Base-by-base conservation (phyloP, 1,140 invertebrate genomes). In the Pseudomyrmex cubaensis region DNA sequence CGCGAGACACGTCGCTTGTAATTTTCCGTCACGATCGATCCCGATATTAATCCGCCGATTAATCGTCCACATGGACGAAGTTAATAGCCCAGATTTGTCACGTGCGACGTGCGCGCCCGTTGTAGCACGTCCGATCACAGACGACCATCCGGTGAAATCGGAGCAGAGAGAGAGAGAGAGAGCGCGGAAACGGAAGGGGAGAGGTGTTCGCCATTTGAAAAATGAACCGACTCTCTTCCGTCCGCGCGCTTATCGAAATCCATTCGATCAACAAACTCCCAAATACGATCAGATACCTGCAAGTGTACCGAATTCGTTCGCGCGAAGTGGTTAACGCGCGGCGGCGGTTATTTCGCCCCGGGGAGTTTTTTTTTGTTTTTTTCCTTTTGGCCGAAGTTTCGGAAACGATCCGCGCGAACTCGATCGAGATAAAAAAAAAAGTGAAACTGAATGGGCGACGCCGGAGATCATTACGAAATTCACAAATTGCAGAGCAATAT, bases 71-170 rank as follows among this genome's bases (percentile, higher is more conserved):
- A 76, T 22, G 46, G 50, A 66, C 62, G 74, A 76, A 66, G 74
- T 66, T 76, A 76, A 76, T 76, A 52, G 74, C 74, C 35, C 61
- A 54, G 61, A 76, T 76, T 76, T 76, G 62, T 76, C 74, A 76
- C 74, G 46, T 76, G 50, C 25, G 44, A 75, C 74, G 25, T 66
- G 22, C 48, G n/a, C 61, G n/a, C 61, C 50, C 73, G 61, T n/a
- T 35, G 46, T 66, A 17, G 44, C 46, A 10, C 62, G 48, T 20
- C 35, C 35, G 35, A 35, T 35, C 35, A 1, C 35, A 1, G 5
- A 35, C 35, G 35, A 35, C 35, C 61, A 64, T 54, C 63, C 76
- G 76, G 64, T 15, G 44, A 69, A 78, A 69, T 78, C 75, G 48
- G 22, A 66, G 22, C 74, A 44, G 20, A 35, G 20, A 20, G 20